Percentiles rank a stretch among this genome's conserved stretches.
phyloP scores from a whole-genome alignment of 1,140 invertebrate species.

The Heliconius nattereri region DNA sequence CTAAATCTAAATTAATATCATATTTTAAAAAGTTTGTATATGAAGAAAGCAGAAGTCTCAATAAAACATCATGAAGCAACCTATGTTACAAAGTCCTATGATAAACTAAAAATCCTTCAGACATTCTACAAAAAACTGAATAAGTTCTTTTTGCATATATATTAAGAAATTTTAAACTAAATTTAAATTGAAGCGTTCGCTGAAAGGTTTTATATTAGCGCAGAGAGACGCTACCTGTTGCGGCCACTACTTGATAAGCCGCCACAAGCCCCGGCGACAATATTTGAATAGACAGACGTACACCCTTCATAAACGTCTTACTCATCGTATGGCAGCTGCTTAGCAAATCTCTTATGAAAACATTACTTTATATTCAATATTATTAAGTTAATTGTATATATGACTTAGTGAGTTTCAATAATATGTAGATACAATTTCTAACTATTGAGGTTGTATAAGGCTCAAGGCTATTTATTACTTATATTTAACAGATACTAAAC shows the following conservation, averaged over 20 bases:
- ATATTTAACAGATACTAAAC: no score
- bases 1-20: background rate
- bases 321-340: slow-evolving; percentile 6
- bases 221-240: slow-evolving; percentile 39
- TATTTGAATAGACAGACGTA: slow-evolving; percentile 47
- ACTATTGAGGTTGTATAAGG: no score
- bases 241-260: slow-evolving; percentile 32
- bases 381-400: background rate
- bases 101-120: slow-evolving; percentile 1
- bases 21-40: background rate
- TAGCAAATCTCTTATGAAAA: slow-evolving; percentile 13
- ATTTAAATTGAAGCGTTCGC: slow-evolving; percentile 18
- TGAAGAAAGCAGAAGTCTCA: background rate
- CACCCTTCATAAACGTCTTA: slow-evolving; percentile 50
- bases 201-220: slow-evolving; percentile 30
- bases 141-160: slow-evolving; percentile 4
- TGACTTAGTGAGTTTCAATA: background rate
- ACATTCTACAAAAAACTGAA: slow-evolving; percentile 15
- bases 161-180: slow-evolving; percentile 14
- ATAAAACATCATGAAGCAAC: background rate
- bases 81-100: background rate
- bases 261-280: slow-evolving; percentile 42
- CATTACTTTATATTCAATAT: background rate
- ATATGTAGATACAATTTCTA: background rate
- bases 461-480: no score